phyloP scores from a whole-genome alignment of 2,888 invertebrate species.

The Criorhina ranunculi region DNA sequence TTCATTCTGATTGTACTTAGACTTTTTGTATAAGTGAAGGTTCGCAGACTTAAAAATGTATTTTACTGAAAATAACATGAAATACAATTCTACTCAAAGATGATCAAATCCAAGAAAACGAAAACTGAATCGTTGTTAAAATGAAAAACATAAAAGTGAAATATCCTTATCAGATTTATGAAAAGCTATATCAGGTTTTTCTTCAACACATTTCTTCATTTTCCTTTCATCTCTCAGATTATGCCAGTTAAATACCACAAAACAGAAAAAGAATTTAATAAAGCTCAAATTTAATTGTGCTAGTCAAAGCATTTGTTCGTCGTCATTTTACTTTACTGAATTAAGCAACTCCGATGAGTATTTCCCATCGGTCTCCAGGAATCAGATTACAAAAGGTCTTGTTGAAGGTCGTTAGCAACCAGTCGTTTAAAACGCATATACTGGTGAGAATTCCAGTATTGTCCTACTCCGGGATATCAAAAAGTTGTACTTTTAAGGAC shows the following conservation, averaged over 20 bases:
- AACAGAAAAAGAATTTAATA: slow-evolving; percentile 9
- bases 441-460: not conserved
- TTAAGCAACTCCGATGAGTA: not conserved
- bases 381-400: not conserved
- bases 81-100: not conserved
- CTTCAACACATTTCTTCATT: not conserved
- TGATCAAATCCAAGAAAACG: not conserved
- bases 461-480: not conserved
- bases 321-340: not conserved
- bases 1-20: not conserved
- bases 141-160: slow-evolving; percentile 17
- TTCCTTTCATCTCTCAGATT: slow-evolving; percentile 17
- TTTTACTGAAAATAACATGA: not conserved
- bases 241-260: slow-evolving; percentile 14
- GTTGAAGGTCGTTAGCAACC: not conserved
- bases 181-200: slow-evolving; percentile 8
- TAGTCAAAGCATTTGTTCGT: slow-evolving; percentile 6
- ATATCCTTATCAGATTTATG: slow-evolving; percentile 10
- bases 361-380: not conserved
- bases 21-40: not conserved
- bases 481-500: not conserved
- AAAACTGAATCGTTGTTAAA: slow-evolving; percentile 2
- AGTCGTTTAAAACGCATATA: not conserved
- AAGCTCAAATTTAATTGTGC: slow-evolving; percentile 2
- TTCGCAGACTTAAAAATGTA: not conserved